Base-by-base conservation (phyloP, 2,797 vertebrate species). In the Erpetoichthys calabaricus region DNA sequence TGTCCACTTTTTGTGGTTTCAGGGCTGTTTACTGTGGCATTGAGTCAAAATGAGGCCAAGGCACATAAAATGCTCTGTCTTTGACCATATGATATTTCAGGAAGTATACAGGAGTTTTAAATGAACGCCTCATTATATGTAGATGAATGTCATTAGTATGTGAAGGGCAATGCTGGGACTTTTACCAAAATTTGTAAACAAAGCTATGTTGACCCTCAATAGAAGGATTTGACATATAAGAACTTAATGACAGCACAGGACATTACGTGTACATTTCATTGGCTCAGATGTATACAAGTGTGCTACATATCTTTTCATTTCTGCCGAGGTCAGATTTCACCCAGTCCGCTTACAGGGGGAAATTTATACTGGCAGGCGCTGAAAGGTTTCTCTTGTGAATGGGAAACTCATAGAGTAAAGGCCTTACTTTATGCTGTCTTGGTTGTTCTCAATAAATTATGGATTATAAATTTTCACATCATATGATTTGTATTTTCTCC, bases 361-460 rank as follows among this genome's bases (percentile, higher is more conserved):
- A 63, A 63, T 66, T 63, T 61, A 57, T 53, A 58, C 55, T 63
- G 64, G 59, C 62, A 59, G 59, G 45, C 53, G 51, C 57, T 63
- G 57, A 66, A 66, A 66, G 55, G 57, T 45, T 56, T 42, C 64
- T 55, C 62, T 60, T 63, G 59, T 58, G 49, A 55, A 55, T 49
- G 9, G 57, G 41, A 44, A 25, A 55, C 57, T 47, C 42, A 51
- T 8, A 54, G 56, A 54, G 57, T 43, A 10, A 51, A 54, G 57
- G 61, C 56, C 57, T 55, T 47, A 51, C 53, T 62, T 66, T 47
- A 62, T 61, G 55, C 59, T 56, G 57, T 61, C 56, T 59, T 61
- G 55, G 63, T 66, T 63, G 25, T 25, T 25, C 25, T 25, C 25
- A 25, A 25, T 25, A 25, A 25, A 25, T 25, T 25, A 25, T 25